Evolutionary conservation across 2,797 vertebrate species (phyloP).

Genomic region (Perodicticus potto): DNA sequence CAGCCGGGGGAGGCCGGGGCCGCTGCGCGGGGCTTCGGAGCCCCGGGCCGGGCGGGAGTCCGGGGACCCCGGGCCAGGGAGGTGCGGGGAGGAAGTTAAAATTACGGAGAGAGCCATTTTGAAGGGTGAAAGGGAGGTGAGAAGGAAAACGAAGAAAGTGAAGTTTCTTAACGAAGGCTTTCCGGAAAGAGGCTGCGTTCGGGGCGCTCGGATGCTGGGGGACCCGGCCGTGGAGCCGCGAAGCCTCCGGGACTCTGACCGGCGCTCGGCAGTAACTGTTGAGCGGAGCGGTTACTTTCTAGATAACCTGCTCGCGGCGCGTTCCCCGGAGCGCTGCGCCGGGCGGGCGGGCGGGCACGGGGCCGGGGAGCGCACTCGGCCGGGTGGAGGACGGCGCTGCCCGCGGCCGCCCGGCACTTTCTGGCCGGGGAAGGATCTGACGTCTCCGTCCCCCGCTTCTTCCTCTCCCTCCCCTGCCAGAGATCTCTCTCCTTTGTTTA

Average conservation of each 20-base stretch:
- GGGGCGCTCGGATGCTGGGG: no score
- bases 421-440: constrained; percentile 59
- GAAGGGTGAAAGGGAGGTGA: constrained; percentile 63
- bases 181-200: not conserved
- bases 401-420: constrained; percentile 69
- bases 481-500: constrained; percentile 86
- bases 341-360: no score
- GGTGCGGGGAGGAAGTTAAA: constrained; percentile 49
- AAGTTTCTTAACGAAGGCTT: constrained; percentile 61
- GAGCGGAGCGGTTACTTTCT: constrained; percentile 36
- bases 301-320: constrained; percentile 40
- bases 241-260: no score
- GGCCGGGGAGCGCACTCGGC: no score
- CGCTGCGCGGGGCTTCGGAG: no score
- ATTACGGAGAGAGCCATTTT: constrained; percentile 76
- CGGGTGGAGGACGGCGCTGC: constrained; percentile 55
- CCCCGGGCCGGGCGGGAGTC: no score
- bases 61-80: not conserved
- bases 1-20: no score
- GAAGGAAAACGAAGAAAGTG: constrained; percentile 51
- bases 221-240: no score
- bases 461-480: constrained; percentile 80
- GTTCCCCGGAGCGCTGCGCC: not conserved
- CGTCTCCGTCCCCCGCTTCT: constrained; percentile 68
- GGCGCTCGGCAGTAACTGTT: not conserved